These are phyloP conservation scores for Zosterops pallidus DNA, from an alignment of 2,113 vertebrate species.

Conservation along the genomic window DNA sequence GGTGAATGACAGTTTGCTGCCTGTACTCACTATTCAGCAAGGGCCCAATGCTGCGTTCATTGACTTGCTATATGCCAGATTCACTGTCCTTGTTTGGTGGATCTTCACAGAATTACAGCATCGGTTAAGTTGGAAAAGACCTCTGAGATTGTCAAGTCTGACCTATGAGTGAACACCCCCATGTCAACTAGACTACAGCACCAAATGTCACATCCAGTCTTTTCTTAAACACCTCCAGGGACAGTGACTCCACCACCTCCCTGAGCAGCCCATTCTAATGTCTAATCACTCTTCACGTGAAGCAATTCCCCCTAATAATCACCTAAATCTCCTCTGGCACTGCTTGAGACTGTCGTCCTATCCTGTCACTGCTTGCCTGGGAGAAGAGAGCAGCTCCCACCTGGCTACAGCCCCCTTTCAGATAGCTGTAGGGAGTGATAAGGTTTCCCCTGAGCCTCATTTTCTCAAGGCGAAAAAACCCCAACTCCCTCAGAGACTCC, in stretches of 20 bases:
- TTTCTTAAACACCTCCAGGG: not conserved
- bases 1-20: not conserved
- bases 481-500: not conserved
- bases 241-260: not conserved
- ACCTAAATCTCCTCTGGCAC: not conserved
- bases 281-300: not conserved
- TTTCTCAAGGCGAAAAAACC: not conserved
- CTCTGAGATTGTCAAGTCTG: not conserved
- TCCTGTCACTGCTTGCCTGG: not conserved
- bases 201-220: not conserved
- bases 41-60: not conserved
- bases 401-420: not conserved
- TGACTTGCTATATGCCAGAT: not conserved
- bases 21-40: not conserved
- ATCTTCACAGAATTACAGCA: not conserved
- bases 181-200: not conserved
- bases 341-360: not conserved
- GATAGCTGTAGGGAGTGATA: rapidly evolving
- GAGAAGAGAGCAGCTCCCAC: not conserved
- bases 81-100: not conserved
- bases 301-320: not conserved
- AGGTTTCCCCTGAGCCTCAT: not conserved
- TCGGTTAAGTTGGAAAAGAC: not conserved
- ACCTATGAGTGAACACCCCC: not conserved
- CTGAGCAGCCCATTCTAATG: not conserved